phyloP scores from a whole-genome alignment of 1,140 invertebrate species.

The Orchesella cincta region DNA sequence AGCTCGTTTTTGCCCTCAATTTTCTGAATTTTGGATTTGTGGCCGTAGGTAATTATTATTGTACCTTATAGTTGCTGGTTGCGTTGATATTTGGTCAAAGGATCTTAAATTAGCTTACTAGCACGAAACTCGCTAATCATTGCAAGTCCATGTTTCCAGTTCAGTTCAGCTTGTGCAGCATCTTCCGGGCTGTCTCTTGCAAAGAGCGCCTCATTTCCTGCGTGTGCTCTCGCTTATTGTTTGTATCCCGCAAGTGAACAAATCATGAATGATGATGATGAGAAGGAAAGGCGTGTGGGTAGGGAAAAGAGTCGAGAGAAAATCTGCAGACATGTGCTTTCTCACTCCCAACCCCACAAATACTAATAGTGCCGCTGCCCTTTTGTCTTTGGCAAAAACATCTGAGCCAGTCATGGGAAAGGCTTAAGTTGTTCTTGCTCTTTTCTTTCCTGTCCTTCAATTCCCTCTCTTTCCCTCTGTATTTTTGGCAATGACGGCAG shows the following conservation, averaged over 20 bases:
- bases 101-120: too few species aligned
- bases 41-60: too few species aligned
- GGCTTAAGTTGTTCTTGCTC: neutral
- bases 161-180: neutral
- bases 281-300: neutral
- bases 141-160: neutral
- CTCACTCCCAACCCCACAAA: neutral
- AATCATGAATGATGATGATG: neutral
- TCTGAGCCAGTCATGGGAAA: neutral
- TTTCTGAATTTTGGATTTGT: neutral
- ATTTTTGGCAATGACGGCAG: neutral
- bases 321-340: neutral
- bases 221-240: neutral
- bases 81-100: too few species aligned
- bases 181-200: too few species aligned
- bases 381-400: slow-evolving; percentile 26
- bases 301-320: neutral
- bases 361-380: slow-evolving; percentile 1
- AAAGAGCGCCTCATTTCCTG: too few species aligned
- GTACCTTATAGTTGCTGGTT: too few species aligned
- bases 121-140: too few species aligned
- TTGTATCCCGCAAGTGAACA: neutral
- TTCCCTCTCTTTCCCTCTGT: neutral
- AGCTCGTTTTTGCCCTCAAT: neutral
- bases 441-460: slow-evolving; percentile 11